phyloP scores from a whole-genome alignment of 1,140 invertebrate genomes.

The Euglossa dilemma region DNA sequence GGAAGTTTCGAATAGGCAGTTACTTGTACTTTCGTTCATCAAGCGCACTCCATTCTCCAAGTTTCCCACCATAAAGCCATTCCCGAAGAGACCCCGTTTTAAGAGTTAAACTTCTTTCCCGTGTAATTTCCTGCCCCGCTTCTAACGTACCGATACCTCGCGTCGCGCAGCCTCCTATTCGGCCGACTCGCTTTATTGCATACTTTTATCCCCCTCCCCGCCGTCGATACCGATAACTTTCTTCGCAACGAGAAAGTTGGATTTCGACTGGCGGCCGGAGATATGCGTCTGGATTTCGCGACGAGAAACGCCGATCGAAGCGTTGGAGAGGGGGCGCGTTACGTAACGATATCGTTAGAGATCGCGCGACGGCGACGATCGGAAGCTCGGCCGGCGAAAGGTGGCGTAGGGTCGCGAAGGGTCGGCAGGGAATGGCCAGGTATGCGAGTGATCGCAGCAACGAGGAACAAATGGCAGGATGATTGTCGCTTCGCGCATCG shows the following conservation, averaged over 20 bases:
- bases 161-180: neutral
- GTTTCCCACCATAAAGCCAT: slow-evolving; percentile 31
- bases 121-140: neutral
- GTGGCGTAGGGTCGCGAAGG: too few relatives aligned
- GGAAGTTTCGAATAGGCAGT: slow-evolving; percentile 36
- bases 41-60: slow-evolving; percentile 16
- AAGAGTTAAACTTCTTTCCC: slow-evolving; percentile 1
- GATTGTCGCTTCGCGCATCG: slow-evolving; percentile 31
- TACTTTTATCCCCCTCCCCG: neutral
- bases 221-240: neutral
- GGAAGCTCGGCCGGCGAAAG: neutral
- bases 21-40: slow-evolving; percentile 54
- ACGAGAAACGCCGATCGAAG: neutral
- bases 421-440: neutral
- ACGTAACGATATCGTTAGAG: slow-evolving; percentile 22
- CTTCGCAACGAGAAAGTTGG: neutral
- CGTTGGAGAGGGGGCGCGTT: neutral
- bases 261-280: neutral
- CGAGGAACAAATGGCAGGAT: slow-evolving; percentile 22
- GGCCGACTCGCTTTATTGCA: slow-evolving; percentile 5
- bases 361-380: neutral
- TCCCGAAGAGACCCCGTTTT: slow-evolving; percentile 9
- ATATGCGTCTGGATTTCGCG: neutral
- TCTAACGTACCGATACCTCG: neutral
- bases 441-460: neutral